Evolutionary conservation across 2,113 vertebrate species (phyloP).

Genomic region (Sitta europaea): DNA sequence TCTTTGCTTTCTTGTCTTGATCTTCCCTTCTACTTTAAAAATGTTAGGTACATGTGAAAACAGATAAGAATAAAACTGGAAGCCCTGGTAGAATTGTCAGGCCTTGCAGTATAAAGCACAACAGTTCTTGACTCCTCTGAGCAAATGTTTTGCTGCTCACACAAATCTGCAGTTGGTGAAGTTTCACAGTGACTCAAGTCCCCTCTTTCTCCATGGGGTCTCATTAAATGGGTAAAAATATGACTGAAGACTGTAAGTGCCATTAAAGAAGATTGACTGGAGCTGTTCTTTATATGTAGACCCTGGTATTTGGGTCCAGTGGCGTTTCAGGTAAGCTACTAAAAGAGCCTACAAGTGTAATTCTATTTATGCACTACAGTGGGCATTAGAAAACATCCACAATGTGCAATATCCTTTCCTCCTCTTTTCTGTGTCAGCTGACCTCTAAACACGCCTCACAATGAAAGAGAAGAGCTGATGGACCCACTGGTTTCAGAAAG

Average conservation of each 20-base stretch:
- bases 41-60: neutral
- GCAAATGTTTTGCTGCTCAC: neutral
- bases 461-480: neutral
- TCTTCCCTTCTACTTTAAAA: neutral
- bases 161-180: neutral
- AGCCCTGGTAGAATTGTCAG: neutral
- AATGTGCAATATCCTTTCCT: neutral
- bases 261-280: neutral
- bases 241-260: neutral
- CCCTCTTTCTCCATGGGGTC: neutral
- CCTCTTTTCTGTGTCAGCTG: neutral
- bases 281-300: neutral
- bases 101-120: neutral
- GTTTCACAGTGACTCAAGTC: neutral
- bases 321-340: neutral
- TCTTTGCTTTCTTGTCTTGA: neutral
- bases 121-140: neutral
- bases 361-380: neutral
- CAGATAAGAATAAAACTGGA: neutral
- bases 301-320: neutral
- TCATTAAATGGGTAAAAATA: neutral
- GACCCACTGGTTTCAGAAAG: neutral
- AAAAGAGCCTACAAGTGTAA: neutral
- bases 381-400: neutral
- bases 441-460: neutral